Evolutionary conservation across 1,140 invertebrate species (phyloP).

Genomic region (Meloidogyne chitwoodi): DNA sequence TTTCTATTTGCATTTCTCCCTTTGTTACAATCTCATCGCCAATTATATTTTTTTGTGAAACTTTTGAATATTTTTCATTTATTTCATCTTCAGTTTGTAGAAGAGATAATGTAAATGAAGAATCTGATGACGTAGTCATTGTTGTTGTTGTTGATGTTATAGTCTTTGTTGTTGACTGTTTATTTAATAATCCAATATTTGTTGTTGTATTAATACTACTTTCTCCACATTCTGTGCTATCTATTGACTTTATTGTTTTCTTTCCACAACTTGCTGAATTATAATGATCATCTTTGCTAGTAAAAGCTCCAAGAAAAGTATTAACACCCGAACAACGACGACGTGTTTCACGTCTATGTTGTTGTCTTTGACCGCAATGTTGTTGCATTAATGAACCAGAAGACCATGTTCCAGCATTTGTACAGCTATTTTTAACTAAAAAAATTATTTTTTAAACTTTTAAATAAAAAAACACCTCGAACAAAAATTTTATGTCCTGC

Average conservation of each 20-base stretch:
- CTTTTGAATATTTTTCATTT: background rate
- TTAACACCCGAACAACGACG: background rate
- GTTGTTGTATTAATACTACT: background rate
- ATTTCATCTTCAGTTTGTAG: background rate
- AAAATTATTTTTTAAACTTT: background rate
- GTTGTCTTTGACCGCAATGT: background rate
- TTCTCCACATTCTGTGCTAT: background rate
- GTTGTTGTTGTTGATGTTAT: background rate
- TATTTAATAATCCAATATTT: too few relatives aligned
- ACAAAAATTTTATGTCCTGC: constrained; percentile 38
- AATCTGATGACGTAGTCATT: background rate
- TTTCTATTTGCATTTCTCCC: background rate
- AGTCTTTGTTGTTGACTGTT: too few relatives aligned
- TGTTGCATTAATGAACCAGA: background rate
- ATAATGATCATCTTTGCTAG: background rate
- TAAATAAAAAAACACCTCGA: constrained; percentile 19
- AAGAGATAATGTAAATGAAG: background rate
- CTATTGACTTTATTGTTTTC: background rate
- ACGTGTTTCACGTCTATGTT: background rate
- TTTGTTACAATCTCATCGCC: background rate
- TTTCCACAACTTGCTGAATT: background rate
- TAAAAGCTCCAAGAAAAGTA: background rate
- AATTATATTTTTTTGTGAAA: background rate
- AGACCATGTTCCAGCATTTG: background rate
- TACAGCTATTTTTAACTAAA: background rate